phyloP scores from a whole-genome alignment of 2,113 vertebrate genomes.

The Saguinus imperator region DNA sequence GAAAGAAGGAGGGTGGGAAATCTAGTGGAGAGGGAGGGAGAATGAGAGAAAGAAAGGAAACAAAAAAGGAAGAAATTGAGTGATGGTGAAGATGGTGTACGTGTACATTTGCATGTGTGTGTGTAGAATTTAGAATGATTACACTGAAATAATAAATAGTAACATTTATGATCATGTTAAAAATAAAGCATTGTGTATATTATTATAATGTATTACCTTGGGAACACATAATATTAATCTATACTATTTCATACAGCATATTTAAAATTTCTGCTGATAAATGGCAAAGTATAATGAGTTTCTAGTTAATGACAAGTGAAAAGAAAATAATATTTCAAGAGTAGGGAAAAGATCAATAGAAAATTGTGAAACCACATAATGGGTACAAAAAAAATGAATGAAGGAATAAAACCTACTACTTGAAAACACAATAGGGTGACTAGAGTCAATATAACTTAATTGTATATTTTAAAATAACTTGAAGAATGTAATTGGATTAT shows the following conservation, averaged over 20 bases:
- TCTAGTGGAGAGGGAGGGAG: accelerated
- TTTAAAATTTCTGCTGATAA: background rate
- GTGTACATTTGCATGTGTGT: background rate
- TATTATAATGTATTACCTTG: background rate
- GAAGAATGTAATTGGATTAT: too few relatives aligned
- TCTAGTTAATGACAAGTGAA: background rate
- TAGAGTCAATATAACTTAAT: too few relatives aligned
- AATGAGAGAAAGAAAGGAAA: background rate
- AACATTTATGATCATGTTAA: background rate
- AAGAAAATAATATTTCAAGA: background rate
- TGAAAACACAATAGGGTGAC: too few relatives aligned
- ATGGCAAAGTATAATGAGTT: background rate
- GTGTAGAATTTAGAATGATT: background rate
- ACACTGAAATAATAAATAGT: background rate
- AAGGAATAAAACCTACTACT: too few relatives aligned
- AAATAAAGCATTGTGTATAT: background rate
- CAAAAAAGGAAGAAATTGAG: too few relatives aligned
- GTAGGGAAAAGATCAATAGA: too few relatives aligned
- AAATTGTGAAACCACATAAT: background rate
- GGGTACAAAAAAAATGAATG: too few relatives aligned
- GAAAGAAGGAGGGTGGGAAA: accelerated
- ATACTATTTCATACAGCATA: background rate
- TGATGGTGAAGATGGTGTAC: too few relatives aligned
- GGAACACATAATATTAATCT: background rate
- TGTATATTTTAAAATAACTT: too few relatives aligned